These are phyloP conservation scores for Rhinopomastus cyanomelas DNA, from an alignment of 2,113 vertebrate genomes.

Conservation along the genomic window DNA sequence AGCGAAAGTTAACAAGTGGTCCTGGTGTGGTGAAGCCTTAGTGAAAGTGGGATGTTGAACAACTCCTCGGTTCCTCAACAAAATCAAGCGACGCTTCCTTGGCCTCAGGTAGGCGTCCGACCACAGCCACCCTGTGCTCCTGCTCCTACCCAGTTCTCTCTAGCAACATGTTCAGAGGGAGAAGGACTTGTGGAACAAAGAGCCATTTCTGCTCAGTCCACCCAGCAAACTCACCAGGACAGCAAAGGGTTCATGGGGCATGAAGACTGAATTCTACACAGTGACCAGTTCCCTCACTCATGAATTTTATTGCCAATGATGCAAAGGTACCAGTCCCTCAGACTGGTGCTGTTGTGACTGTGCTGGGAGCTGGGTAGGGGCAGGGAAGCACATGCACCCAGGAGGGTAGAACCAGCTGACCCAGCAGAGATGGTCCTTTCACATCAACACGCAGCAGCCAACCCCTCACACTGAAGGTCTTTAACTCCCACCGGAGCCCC, in stretches of 20 bases:
- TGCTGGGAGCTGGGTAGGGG: background rate
- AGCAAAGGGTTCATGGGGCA: background rate
- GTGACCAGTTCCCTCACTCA: background rate
- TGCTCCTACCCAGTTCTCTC: background rate
- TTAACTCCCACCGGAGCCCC: accelerated
- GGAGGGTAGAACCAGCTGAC: background rate
- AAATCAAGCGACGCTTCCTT: background rate
- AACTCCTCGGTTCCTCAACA: constrained; percentile 58
- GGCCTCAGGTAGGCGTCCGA: background rate
- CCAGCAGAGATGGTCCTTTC: background rate
- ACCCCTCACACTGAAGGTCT: accelerated
- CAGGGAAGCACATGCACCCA: accelerated
- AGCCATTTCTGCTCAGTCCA: background rate
- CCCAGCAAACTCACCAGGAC: background rate
- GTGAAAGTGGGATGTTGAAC: constrained; percentile 48
- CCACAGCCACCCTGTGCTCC: background rate
- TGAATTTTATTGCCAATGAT: background rate
- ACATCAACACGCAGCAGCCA: background rate
- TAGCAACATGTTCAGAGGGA: background rate
- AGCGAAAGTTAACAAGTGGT: constrained; percentile 56
- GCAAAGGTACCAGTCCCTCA: background rate
- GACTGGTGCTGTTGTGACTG: background rate
- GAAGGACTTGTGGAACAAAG: background rate
- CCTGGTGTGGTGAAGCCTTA: constrained; percentile 38
- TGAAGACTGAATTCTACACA: background rate